Evolutionary conservation across 1,140 invertebrate genomes (phyloP).

Genomic region (Ips nitidus): DNA sequence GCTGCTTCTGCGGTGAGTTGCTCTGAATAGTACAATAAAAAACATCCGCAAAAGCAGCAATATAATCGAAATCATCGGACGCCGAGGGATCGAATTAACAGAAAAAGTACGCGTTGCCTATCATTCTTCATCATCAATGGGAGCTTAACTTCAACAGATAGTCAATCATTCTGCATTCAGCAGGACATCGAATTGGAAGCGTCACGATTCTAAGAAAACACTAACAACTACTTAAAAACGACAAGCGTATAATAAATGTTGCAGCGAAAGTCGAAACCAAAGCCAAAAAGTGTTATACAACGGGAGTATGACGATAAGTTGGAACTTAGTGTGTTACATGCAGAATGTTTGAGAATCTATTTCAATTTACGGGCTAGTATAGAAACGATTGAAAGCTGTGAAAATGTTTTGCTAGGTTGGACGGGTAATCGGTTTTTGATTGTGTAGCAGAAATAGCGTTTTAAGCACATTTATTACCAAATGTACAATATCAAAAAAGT

Average conservation of each 20-base stretch:
- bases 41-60: too few species aligned
- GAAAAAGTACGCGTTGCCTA: too few species aligned
- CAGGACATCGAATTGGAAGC: background rate
- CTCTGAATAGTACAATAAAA: too few species aligned
- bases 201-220: slow-evolving; percentile 3
- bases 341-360: slow-evolving; percentile 62
- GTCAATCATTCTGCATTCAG: slow-evolving; percentile 47
- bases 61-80: too few species aligned
- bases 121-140: too few species aligned
- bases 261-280: slow-evolving; percentile 49
- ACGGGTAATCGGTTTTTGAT: background rate
- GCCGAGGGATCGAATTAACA: too few species aligned
- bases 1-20: background rate
- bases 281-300: slow-evolving; percentile 42
- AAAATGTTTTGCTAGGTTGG: background rate
- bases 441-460: too few species aligned
- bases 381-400: slow-evolving; percentile 7
- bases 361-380: background rate
- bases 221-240: background rate
- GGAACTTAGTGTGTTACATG: slow-evolving; percentile 54
- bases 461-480: too few species aligned
- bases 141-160: slow-evolving; percentile 24
- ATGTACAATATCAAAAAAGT: too few species aligned
- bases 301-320: slow-evolving; percentile 10
- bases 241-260: slow-evolving; percentile 27